These are phyloP conservation scores for Zalophus californianus DNA, from an alignment of 2,797 vertebrate genomes.

Conservation along the genomic window DNA sequence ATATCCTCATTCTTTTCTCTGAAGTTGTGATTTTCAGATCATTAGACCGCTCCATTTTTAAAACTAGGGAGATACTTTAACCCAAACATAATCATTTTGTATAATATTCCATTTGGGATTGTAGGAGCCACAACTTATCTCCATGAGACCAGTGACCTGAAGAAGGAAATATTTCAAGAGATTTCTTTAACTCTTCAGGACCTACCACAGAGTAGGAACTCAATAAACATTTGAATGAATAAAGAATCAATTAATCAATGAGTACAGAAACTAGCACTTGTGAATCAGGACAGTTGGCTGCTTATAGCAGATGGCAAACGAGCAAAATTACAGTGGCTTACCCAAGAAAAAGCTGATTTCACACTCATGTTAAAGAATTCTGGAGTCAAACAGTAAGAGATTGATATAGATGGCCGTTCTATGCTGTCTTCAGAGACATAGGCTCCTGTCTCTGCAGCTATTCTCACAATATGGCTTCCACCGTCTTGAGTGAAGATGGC, in stretches of 20 bases:
- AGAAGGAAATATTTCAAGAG: not conserved
- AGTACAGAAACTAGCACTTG: not conserved
- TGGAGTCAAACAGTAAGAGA: not conserved
- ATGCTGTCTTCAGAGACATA: not conserved
- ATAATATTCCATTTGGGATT: conserved; percentile 44
- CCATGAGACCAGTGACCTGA: not conserved
- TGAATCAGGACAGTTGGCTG: not conserved
- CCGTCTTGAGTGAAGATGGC: not conserved
- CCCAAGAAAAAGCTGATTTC: not conserved
- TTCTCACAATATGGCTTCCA: not conserved
- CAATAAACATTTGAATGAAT: not conserved
- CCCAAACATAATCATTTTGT: not conserved
- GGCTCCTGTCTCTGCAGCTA: not conserved
- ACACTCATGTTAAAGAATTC: not conserved
- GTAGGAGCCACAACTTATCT: not conserved
- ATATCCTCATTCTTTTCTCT: not conserved
- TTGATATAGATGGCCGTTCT: not conserved
- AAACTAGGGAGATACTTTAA: not conserved
- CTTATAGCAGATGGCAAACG: not conserved
- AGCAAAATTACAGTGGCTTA: not conserved
- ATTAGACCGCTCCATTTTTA: not conserved
- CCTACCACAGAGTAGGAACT: not conserved
- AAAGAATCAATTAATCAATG: not conserved
- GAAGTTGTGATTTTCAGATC: not conserved
- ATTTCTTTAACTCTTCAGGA: not conserved